A percentile compares a stretch with the other conserved stretches of the same genome.
phyloP scores from a whole-genome alignment of 2,113 vertebrate species.

The Thunnus thynnus region DNA sequence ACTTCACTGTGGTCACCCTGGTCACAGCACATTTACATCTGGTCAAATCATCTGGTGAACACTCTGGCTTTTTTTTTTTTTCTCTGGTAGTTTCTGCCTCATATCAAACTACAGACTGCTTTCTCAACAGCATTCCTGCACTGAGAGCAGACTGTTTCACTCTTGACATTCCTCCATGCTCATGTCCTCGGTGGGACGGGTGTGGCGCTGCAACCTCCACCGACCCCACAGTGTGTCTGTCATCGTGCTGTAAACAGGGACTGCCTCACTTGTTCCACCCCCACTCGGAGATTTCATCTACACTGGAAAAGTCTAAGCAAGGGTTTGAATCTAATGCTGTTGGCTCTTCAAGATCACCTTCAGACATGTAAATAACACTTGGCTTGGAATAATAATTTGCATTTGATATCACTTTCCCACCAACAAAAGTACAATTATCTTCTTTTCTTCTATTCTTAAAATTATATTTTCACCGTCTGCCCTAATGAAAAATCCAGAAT shows the following conservation, averaged over 20 bases:
- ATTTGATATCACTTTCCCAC: too few relatives aligned
- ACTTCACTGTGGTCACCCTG: slow-evolving; percentile 39
- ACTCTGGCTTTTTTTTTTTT: background rate
- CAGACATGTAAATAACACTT: too few relatives aligned
- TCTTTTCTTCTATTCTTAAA: too few relatives aligned
- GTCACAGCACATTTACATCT: slow-evolving; percentile 38
- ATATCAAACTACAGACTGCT: slow-evolving; percentile 2
- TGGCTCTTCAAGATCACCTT: too few relatives aligned
- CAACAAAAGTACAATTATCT: too few relatives aligned
- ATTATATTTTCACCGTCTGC: too few relatives aligned
- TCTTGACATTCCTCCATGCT: slow-evolving; percentile 49
- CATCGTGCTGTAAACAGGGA: slow-evolving; percentile 58
- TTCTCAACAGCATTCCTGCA: slow-evolving; percentile 13
- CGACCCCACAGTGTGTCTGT: slow-evolving; percentile 62
- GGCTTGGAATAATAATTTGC: too few relatives aligned
- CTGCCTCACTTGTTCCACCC: slow-evolving; percentile 35
- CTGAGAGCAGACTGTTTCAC: slow-evolving; percentile 4
- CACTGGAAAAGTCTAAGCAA: background rate
- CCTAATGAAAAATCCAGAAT: too few relatives aligned
- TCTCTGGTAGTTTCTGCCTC: slow-evolving; percentile 8
- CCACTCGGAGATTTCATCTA: slow-evolving; percentile 43
- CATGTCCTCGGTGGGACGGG: slow-evolving; percentile 40
- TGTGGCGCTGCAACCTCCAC: slow-evolving; percentile 47
- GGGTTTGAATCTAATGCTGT: background rate
- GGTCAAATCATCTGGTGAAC: slow-evolving; percentile 34